A percentile compares a stretch with the other conserved stretches of the same genome.
Evolutionary conservation across 2,797 vertebrate genomes (phyloP).

Genomic region (Syncerus caffer): DNA sequence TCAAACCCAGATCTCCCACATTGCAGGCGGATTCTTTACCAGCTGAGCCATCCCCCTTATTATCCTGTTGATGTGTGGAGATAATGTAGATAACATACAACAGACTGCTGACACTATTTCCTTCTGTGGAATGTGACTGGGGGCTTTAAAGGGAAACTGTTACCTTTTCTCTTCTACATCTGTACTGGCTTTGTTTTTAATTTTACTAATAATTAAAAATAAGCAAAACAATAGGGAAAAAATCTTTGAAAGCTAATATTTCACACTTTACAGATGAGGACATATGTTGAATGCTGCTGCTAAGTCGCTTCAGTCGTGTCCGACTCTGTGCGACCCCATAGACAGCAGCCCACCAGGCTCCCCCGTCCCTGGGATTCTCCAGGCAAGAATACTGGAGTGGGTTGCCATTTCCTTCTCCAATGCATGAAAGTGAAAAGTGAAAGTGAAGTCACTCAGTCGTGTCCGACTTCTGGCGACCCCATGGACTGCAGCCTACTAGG

Average conservation of each 20-base stretch:
- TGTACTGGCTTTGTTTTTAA: not conserved
- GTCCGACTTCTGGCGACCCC: too few species aligned
- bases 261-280: not conserved
- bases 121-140: not conserved
- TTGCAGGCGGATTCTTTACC: not conserved
- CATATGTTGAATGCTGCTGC: not conserved
- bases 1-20: not conserved
- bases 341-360: too few species aligned
- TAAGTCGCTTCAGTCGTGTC: too few species aligned
- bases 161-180: not conserved
- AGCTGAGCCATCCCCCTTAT: not conserved
- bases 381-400: too few species aligned
- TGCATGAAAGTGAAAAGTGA: too few species aligned
- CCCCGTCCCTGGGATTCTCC: too few species aligned
- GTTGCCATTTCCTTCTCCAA: too few species aligned
- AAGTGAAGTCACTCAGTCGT: too few species aligned
- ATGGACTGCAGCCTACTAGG: too few species aligned
- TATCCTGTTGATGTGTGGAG: not conserved
- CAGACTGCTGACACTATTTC: not conserved
- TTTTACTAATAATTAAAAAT: not conserved
- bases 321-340: too few species aligned
- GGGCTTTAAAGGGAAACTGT: not conserved
- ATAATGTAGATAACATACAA: too few species aligned
- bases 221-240: not conserved
- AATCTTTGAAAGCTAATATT: not conserved